Evolutionary conservation across 2,113 vertebrate genomes (phyloP).

Genomic region (Tragelaphus strepsiceros): DNA sequence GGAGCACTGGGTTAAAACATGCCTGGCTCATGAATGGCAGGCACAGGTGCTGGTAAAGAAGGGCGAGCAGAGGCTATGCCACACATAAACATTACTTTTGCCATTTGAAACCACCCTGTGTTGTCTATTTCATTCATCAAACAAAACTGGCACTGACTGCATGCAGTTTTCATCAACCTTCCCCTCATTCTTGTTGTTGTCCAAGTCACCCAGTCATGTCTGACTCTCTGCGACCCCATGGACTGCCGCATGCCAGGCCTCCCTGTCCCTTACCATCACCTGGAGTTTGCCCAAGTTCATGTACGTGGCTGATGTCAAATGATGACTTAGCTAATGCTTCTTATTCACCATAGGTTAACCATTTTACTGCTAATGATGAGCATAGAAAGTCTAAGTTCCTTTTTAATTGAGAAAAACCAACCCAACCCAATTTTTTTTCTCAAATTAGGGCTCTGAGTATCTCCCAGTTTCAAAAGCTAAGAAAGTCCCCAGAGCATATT

Average conservation of each 20-base stretch:
- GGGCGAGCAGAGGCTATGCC: rapidly evolving
- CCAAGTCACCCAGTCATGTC: background rate
- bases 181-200: background rate
- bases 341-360: background rate
- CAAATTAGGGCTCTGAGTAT: background rate
- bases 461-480: background rate
- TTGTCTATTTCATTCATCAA: background rate
- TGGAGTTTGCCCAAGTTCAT: background rate
- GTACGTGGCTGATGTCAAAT: background rate
- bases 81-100: background rate
- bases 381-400: background rate
- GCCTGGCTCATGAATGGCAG: background rate
- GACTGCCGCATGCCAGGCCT: background rate
- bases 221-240: background rate
- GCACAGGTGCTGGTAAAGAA: background rate
- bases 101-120: background rate
- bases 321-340: background rate
- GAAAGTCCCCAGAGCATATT: background rate
- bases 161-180: background rate
- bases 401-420: background rate
- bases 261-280: background rate
- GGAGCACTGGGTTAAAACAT: background rate
- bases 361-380: background rate
- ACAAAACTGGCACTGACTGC: background rate
- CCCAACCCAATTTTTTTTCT: background rate